phyloP scores from a whole-genome alignment of 2,888 invertebrate species.

The Ecliptopera silaceata region DNA sequence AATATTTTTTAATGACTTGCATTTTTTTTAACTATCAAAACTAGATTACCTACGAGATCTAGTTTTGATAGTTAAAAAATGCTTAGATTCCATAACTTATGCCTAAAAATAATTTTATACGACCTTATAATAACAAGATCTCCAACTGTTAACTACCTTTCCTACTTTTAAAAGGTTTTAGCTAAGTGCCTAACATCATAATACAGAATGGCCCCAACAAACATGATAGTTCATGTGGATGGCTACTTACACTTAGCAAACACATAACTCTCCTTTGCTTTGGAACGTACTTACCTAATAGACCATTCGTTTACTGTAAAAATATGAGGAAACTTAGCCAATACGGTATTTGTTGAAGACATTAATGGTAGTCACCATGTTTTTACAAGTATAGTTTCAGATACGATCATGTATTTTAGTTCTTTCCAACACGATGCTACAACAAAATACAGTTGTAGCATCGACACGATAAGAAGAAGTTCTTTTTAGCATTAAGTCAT shows the following conservation, averaged over 20 bases:
- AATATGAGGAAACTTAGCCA: conserved; percentile 1
- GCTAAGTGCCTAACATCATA: conserved; percentile 13
- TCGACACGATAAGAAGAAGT: too few species aligned
- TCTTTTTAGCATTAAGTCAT: too few species aligned
- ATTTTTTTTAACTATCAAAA: too few species aligned
- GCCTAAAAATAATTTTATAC: not conserved
- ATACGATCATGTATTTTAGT: too few species aligned
- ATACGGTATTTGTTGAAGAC: not conserved
- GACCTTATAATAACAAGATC: not conserved
- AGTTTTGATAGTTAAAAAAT: too few species aligned
- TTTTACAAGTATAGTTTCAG: too few species aligned
- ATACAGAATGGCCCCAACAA: conserved; percentile 2
- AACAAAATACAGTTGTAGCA: too few species aligned
- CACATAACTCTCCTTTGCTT: conserved; percentile 6
- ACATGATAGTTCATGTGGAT: not conserved
- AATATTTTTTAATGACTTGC: too few species aligned
- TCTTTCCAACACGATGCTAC: too few species aligned
- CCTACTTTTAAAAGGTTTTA: conserved; percentile 15
- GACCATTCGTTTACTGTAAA: not conserved
- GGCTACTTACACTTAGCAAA: conserved; percentile 1
- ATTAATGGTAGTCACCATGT: not conserved
- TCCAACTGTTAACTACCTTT: not conserved
- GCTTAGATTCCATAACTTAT: not conserved
- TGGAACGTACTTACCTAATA: not conserved
- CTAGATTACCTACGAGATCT: too few species aligned